phyloP scores from a whole-genome alignment of 2,113 vertebrate species.

The Trachemys scripta region DNA sequence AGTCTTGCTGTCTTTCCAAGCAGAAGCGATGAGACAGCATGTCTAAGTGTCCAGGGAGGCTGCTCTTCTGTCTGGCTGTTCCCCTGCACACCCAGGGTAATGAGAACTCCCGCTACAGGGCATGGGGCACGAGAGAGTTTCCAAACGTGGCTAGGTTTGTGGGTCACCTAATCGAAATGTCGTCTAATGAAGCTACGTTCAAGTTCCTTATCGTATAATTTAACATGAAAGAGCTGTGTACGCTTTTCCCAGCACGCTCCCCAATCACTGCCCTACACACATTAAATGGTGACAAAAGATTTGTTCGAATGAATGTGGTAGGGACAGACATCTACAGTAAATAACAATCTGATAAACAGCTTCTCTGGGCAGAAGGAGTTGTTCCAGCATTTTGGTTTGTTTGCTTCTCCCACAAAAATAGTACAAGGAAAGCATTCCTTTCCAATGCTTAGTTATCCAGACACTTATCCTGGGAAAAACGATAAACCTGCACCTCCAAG shows the following conservation, averaged over 20 bases:
- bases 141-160: neutral
- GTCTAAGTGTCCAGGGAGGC: rapidly evolving
- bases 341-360: neutral
- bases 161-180: neutral
- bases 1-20: neutral
- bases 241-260: neutral
- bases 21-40: rapidly evolving
- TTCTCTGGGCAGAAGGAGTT: neutral
- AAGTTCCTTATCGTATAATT: neutral
- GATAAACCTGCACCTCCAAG: rapidly evolving
- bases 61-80: neutral
- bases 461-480: rapidly evolving
- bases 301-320: constrained; percentile 1
- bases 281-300: neutral
- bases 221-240: neutral
- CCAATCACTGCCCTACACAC: neutral
- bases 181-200: neutral
- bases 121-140: rapidly evolving
- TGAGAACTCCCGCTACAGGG: neutral
- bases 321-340: neutral
- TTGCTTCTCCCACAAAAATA: neutral
- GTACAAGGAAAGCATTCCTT: rapidly evolving
- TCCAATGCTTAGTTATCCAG: neutral
- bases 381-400: neutral
- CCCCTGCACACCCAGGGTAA: neutral